These are phyloP conservation scores for Cotesia congregata DNA, from an alignment of 2,888 invertebrate species.

Conservation along the genomic window DNA sequence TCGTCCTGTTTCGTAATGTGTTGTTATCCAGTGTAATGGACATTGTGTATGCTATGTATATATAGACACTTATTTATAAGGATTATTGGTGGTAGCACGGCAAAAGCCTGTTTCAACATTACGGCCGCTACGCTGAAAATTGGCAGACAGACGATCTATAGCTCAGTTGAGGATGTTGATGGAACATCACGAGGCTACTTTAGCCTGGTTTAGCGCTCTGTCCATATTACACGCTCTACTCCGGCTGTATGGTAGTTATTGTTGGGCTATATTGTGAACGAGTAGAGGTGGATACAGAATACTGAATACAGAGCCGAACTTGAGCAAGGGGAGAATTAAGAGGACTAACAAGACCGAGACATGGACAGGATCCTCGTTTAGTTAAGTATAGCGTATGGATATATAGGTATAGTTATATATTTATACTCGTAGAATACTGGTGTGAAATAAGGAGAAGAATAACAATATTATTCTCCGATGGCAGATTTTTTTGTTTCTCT, in stretches of 20 bases:
- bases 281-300: background rate
- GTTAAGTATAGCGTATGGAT: conserved; percentile 12
- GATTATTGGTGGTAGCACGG: conserved; percentile 39
- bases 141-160: conserved; percentile 43
- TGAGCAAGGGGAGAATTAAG: background rate
- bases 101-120: conserved; percentile 32
- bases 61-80: background rate
- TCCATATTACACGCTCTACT: background rate
- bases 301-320: background rate
- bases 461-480: no score
- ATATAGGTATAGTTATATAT: background rate
- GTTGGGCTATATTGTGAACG: no score
- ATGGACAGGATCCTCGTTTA: conserved; percentile 11
- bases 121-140: conserved; percentile 35
- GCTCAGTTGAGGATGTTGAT: background rate
- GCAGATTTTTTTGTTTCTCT: no score
- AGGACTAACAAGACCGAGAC: conserved; percentile 13
- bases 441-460: no score
- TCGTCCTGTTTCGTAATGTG: conserved; percentile 32
- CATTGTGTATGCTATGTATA: conserved; percentile 26
- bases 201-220: background rate
- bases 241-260: background rate
- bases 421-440: no score
- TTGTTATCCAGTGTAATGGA: conserved; percentile 34
- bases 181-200: background rate